These are phyloP conservation scores for Nylanderia fulva DNA, from an alignment of 1,140 invertebrate genomes.

Conservation along the genomic window DNA sequence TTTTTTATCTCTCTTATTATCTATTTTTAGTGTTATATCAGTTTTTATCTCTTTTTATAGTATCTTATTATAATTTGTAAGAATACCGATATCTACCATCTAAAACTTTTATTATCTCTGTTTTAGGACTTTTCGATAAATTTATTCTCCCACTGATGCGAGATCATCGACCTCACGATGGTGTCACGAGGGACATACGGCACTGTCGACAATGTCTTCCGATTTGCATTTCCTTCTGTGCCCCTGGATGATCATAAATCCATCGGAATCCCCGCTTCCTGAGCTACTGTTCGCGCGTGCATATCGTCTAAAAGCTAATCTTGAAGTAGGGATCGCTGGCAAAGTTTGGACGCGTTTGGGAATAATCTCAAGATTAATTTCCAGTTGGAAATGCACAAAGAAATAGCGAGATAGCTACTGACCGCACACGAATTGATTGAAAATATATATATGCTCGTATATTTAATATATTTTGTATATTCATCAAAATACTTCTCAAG, in stretches of 20 bases:
- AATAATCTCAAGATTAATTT: conserved; percentile 5
- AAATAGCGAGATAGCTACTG: not conserved
- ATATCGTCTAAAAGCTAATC: conserved; percentile 62
- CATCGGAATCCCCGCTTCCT: conserved; percentile 61
- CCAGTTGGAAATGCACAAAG: not conserved
- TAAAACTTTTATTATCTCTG: not conserved
- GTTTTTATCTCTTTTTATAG: not conserved
- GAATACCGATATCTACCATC: not conserved
- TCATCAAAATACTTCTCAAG: not conserved
- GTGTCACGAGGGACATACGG: conserved; percentile 16
- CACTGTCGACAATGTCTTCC: conserved; percentile 39
- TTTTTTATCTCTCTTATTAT: not conserved
- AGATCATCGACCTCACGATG: conserved; percentile 48
- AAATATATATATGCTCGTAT: not conserved
- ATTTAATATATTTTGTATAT: not conserved
- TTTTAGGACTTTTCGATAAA: not conserved
- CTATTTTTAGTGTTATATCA: too few relatives aligned
- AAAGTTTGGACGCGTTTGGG: conserved; percentile 2
- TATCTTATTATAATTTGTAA: not conserved
- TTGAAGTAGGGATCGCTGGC: conserved; percentile 27
- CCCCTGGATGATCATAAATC: conserved; percentile 77
- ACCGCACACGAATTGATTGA: not conserved
- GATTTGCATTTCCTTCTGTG: conserved; percentile 72
- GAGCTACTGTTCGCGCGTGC: conserved; percentile 47
- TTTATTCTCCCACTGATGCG: conserved; percentile 17